Base-by-base conservation (phyloP, 2,888 invertebrate genomes). In the Spodoptera littoralis region DNA sequence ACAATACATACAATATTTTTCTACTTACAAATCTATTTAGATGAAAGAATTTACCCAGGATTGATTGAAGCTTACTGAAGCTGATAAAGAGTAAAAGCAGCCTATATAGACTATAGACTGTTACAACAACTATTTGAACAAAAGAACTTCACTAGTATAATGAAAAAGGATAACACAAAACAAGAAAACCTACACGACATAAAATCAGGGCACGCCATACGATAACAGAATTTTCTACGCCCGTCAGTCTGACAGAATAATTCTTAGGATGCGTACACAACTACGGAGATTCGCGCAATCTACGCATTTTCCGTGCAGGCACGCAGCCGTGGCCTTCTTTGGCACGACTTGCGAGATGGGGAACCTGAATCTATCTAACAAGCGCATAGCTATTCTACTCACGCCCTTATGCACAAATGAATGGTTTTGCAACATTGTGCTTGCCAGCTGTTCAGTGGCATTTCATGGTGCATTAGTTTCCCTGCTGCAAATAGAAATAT, bases 401-500 rank as follows among this genome's bases (percentile, higher is more conserved):
- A 8, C 43, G 50, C 13, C 50, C 48, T 43, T 24, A 52, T 42
- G 18, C 42, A 58, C 27, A 60, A 64, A 64, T 54, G 57, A 61
- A 63, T 48, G 49, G 49, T 59, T 67, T 54, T 45, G 49, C 52
- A 65, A 68, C 53, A 68, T 62, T 65, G 65, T 60, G 68, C 51
- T 60, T 57, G 64, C 60, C 45, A 12, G 51, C 56, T 60, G 59
- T 55, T 56, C 57, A 8, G 22, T 49, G 42, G 48, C 48, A 65
- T 60, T 79, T 66, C 63, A 76, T 52, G 69, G 61, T 44, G 42
- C 24, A 47, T 76, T 68, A 65, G 42, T 55, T 53, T 54, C 46
- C 48, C 41, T 41, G 67, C 51, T 63, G 49, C 53, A 65, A 78
- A 72, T 49, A 46, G 30, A 51, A 79, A 54, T 61, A 60, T 78